Conservation (phyloP, 2,797 vertebrate genomes). For the Tapirus indicus region DNA sequence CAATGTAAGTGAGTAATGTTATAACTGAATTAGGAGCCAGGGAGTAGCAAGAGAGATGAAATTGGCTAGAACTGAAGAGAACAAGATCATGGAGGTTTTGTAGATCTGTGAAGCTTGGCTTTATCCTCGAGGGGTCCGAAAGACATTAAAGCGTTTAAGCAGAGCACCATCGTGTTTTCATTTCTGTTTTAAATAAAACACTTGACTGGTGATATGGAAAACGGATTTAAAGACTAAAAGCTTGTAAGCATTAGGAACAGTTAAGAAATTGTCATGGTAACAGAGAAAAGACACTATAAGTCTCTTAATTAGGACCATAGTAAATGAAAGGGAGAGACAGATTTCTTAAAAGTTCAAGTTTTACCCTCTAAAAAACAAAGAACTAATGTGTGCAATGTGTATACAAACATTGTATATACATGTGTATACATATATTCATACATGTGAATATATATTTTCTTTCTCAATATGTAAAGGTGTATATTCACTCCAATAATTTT, state of each 20-base stretch:
- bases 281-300: not conserved
- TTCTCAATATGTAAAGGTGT: not conserved
- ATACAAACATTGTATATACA: not conserved
- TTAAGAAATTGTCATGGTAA: not conserved
- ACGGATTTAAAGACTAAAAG: slow-evolving; percentile 29
- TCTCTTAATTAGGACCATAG: not conserved
- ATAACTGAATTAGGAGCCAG: not conserved
- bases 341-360: not conserved
- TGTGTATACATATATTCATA: not conserved
- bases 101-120: not conserved
- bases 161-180: not conserved
- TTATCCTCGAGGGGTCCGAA: not conserved
- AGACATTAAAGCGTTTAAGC: not conserved
- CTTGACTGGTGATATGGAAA: not conserved
- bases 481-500: not conserved
- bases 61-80: not conserved
- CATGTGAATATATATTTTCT: not conserved
- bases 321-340: not conserved
- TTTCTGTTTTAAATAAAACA: not conserved
- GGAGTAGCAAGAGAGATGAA: not conserved
- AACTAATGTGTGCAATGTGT: not conserved
- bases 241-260: not conserved
- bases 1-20: not conserved
- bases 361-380: not conserved
- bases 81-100: not conserved